Evolutionary conservation across 1,140 invertebrate genomes (phyloP), one percentile per base, ranked within the genome.

Genomic region (Orussus abietinus): DNA sequence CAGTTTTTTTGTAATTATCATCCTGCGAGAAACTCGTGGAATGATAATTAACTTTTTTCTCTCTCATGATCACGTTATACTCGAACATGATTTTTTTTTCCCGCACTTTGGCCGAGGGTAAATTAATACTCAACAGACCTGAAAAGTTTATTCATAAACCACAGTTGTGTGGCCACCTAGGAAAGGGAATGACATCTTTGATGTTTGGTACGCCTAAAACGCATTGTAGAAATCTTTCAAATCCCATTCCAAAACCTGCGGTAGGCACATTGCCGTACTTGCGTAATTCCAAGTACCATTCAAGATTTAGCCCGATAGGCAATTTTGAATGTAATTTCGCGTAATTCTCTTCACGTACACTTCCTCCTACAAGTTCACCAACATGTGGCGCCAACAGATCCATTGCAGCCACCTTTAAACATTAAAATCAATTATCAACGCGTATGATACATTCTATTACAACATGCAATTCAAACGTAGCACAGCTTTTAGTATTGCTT

Each of bases 111-210:
- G n/a, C n/a, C n/a, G n/a, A 20, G n/a, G 35, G 32, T 39, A 30
- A 53, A 57, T 47, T 22, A 53, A 11, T 49, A 50, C 9, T 53
- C 47, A 43, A 52, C 38, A 44, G 13, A 26, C 44, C 46, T 59
- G 18, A 49, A 52, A 59, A 38, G 10, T 66, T 61, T 61, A 66
- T 70, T 75, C 77, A 92, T 72, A 91, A 75, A 63, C 75, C 77
- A 77, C 90, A 94, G 64, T 93, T 88, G 64, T 92, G 87, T 29
- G 89, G 83, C 83, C 86, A 94, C 50, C 95, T 78, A 7, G 95
- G 94, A 76, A 96, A 98, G n/a, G 93, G 87, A 58, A 95, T 81
- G 5, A 87, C 85, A 64, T 98, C 95, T 74, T 90, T 92, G 45
- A 98, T 96, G 67, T 94, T 97, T 17, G 72, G 60, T 26, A 92